Percentiles rank a stretch among this genome's conserved stretches.
Evolutionary conservation across 2,888 invertebrate species (phyloP).

Genomic region (Xiphydria camelus): DNA sequence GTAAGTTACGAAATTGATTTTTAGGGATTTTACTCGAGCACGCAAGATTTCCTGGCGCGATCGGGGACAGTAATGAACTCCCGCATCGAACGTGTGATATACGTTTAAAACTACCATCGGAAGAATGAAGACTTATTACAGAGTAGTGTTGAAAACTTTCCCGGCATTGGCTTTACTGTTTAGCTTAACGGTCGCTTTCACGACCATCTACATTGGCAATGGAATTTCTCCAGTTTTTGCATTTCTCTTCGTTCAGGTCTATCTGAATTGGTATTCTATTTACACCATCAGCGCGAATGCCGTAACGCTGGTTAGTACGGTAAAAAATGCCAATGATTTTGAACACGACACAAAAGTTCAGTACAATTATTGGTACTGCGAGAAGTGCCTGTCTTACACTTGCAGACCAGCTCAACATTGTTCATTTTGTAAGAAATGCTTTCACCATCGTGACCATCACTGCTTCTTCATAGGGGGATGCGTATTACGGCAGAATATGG

Average conservation of each 20-base stretch:
- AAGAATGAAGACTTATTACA: no score
- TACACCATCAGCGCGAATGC: conserved; percentile 34
- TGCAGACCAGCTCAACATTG: conserved; percentile 43
- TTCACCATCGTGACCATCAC: conserved; percentile 45
- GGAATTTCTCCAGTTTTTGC: conserved; percentile 35
- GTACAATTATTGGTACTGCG: conserved; percentile 39
- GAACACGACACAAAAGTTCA: conserved; percentile 9
- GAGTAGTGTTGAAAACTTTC: no score
- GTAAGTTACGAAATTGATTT: no score
- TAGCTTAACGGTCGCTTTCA: conserved; percentile 33
- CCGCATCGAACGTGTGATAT: no score
- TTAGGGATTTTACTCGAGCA: no score
- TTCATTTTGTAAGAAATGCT: conserved; percentile 39
- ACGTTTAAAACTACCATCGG: no score
- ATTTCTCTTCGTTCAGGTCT: conserved; percentile 42
- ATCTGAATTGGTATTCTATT: conserved; percentile 46
- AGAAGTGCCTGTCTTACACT: conserved; percentile 38
- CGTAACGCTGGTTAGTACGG: conserved; percentile 25
- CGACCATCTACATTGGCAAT: conserved; percentile 38
- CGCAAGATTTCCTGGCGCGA: no score
- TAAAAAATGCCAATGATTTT: conserved; percentile 14
- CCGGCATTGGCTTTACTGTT: conserved; percentile 36
- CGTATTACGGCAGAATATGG: conserved; percentile 43
- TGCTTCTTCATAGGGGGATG: conserved; percentile 46
- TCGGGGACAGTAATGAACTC: no score